Evolutionary conservation across 2,888 invertebrate species (phyloP), one percentile per base, ranked within the genome.

Genomic region (Pachliopta kotzebuea): DNA sequence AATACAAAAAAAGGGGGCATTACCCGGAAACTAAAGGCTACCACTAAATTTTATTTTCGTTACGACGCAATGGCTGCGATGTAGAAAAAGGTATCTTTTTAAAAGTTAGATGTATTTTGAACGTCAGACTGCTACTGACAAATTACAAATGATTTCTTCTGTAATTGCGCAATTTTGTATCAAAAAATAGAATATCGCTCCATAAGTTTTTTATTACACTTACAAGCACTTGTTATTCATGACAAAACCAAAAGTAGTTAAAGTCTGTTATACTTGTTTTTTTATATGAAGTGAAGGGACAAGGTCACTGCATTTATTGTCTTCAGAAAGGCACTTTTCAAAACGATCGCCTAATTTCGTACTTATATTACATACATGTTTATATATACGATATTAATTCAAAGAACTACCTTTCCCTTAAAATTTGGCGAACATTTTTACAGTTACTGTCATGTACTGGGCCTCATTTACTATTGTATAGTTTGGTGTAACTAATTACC

Each of bases 21-120:
- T 69, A 70, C 69, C 70, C 71, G 68, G 65, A 67, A 67, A 62
- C 72, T 64, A 65, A 70, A 66, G 58, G 54, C 69, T 73, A 75
- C 74, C 70, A 71, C 62, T 55, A 54, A 61, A 60, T 65, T 75
- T 75, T 65, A 73, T 74, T 71, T 73, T 74, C 69, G 70, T 66
- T 66, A 57, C 68, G 67, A 70, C 70, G 67, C 67, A n/a, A 45
- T 7, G 18, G n/a, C 45, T 45, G 11, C 1, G n/a, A 45, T n/a
- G 67, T 65, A 60, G 62, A 60, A 23, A 58, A 70, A 67, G 67
- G 56, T 52, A 57, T 60, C 45, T 54, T 63, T n/a, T 49, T 14
- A 29, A 52, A 65, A 56, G 24, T 31, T n/a, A 45, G 18, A 61
- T 26, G 45, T 61, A 55, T 23, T 62, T 56, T 18, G 7, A 45